phyloP scores from a whole-genome alignment of 2,797 vertebrate species.

The Myotis daubentonii region DNA sequence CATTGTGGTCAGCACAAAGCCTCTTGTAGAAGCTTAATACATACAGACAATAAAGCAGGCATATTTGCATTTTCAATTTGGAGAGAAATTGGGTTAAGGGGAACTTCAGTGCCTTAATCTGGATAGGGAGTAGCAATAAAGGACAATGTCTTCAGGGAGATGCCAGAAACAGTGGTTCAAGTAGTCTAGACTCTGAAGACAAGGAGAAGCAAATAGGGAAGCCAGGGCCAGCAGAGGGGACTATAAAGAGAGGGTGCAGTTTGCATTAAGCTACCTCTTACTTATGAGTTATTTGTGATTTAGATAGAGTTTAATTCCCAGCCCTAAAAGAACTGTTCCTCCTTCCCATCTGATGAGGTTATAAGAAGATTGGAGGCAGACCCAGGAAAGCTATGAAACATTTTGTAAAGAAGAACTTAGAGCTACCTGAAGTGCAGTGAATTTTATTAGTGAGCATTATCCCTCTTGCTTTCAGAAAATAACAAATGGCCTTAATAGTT shows the following conservation, averaged over 20 bases:
- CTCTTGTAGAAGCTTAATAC: slow-evolving; percentile 62
- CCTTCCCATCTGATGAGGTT: not conserved
- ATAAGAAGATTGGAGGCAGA: not conserved
- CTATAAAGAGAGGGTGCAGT: not conserved
- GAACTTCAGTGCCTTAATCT: slow-evolving; percentile 51
- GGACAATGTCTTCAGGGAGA: slow-evolving; percentile 4
- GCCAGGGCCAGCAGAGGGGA: not conserved
- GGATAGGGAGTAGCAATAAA: slow-evolving; percentile 43
- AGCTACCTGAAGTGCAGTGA: not conserved
- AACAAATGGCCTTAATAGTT: slow-evolving; percentile 75
- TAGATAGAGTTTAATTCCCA: not conserved
- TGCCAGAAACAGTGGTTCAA: slow-evolving; percentile 25
- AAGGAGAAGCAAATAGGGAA: not conserved
- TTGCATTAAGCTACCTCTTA: slow-evolving; percentile 9
- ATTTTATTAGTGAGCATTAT: slow-evolving; percentile 74
- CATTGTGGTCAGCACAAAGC: slow-evolving; percentile 43
- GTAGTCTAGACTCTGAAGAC: not conserved
- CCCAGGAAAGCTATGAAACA: not conserved
- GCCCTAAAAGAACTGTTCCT: not conserved
- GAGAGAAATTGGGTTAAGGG: slow-evolving; percentile 64
- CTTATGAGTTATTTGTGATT: slow-evolving; percentile 45
- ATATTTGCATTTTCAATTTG: slow-evolving; percentile 67
- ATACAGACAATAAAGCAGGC: slow-evolving; percentile 52
- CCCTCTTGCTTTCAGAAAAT: slow-evolving; percentile 76
- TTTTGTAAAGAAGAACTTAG: slow-evolving; percentile 46